Evolutionary conservation across 30 jellyfish, hydroid and myxozoan genomes (phyloP).

Genomic region (Rhopilema esculentum): DNA sequence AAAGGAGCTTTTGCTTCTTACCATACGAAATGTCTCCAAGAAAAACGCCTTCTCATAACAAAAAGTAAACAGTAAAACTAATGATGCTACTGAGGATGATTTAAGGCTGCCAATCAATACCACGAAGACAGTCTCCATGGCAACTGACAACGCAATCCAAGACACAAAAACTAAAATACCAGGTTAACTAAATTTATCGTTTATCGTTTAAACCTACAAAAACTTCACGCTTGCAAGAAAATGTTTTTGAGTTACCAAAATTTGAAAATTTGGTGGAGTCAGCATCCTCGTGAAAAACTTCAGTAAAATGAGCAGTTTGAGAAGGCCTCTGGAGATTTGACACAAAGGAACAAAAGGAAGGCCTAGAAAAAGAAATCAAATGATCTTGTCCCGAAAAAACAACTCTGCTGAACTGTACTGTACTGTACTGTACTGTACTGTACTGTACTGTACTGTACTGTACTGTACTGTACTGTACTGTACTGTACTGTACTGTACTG

Average conservation of each 20-base stretch:
- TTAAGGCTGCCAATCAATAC: background rate
- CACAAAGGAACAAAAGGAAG: background rate
- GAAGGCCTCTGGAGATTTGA: slow-evolving; percentile 29
- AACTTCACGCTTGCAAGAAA: slow-evolving; percentile 47
- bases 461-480: no score
- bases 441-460: no score
- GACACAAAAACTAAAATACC: background rate
- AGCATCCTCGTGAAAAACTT: slow-evolving; percentile 10
- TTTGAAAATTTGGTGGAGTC: background rate
- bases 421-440: no score
- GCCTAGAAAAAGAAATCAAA: background rate
- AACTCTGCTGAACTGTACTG: no score
- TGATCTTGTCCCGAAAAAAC: no score
- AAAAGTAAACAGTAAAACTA: background rate
- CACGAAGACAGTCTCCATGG: slow-evolving; percentile 7
- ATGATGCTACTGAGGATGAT: background rate
- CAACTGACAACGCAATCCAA: background rate
- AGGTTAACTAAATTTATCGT: slow-evolving; percentile 12
- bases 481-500: no score
- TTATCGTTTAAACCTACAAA: slow-evolving; percentile 45
- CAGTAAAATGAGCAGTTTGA: slow-evolving; percentile 7
- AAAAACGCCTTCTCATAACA: slow-evolving; percentile 20
- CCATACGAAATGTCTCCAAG: slow-evolving; percentile 15
- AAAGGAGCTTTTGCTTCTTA: background rate
- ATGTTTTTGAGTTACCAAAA: slow-evolving; percentile 23